Evolutionary conservation across 1,140 invertebrate species (phyloP), one percentile per base, ranked within the genome.

Genomic region (Atopsyche davidsoni): DNA sequence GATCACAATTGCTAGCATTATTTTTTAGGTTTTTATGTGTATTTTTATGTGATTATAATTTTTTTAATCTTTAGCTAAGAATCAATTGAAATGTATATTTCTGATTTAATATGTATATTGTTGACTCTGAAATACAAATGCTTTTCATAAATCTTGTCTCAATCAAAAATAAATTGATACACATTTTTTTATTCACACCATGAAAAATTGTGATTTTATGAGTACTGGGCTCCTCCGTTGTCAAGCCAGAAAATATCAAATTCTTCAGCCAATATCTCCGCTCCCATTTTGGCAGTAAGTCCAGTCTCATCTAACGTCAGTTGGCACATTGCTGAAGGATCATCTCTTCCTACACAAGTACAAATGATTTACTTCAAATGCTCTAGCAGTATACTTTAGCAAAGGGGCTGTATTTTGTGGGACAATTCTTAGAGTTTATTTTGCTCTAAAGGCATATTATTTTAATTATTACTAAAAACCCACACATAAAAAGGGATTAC

Each of bases 291-390:
- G 4, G 2, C 3, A 14, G 6, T 32, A 9, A 49, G 25, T 41
- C 39, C 47, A 4, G 47, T 41, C 14, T 49, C 47, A 10, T 42
- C 19, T 13, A 49, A 34, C 4, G 3, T 49, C 31, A 42, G 9
- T 32, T 41, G 16, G 21, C 14, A 49, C 47, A 49, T 49, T n/a
- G 21, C 4, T 36, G 14, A 32, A 21, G 35, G 16, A 10, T 49
- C 39, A 16, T 40, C 11, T 19, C 18, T 19, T 6, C 35, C 25
- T 41, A 28, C 13, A 28, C 7, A 28, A 28, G 13, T 13, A n/a
- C 25, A 9, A 7, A 7, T 13, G 25, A 28, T 28, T 9, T 9
- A 9, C 13, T 28, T 28, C 13, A 28, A 7, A n/a, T 28, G 7
- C 7, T 28, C 25, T 28, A 7, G 13, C 13, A n/a, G 7, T 9